phyloP scores from a whole-genome alignment of 2,113 vertebrate genomes.

The Lamprologus callipterus region DNA sequence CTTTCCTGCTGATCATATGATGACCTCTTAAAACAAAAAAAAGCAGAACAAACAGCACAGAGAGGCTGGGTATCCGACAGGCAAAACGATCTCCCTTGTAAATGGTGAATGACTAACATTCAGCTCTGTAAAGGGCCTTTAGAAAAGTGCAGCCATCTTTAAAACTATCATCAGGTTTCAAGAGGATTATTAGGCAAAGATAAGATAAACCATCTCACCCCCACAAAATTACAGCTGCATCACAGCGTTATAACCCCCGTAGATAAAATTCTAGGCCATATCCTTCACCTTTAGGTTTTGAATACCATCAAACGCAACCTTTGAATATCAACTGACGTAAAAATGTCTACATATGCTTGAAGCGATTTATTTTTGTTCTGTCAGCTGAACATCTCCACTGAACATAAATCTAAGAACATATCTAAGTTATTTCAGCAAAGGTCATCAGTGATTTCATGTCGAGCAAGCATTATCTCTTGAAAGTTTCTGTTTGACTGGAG shows the following conservation, averaged over 20 bases:
- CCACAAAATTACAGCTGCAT: not conserved
- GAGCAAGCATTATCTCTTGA: slow-evolving; percentile 26
- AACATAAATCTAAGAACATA: not conserved
- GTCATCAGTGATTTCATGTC: slow-evolving; percentile 28
- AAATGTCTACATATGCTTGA: not conserved
- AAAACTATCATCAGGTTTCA: not conserved
- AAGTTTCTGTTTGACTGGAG: slow-evolving; percentile 52
- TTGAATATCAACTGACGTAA: not conserved
- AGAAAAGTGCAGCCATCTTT: not conserved
- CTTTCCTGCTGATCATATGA: not conserved
- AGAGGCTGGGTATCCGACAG: not conserved
- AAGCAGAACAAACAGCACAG: not conserved
- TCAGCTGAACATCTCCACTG: not conserved
- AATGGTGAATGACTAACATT: not conserved
- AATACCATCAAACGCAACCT: not conserved
- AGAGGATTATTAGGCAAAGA: not conserved
- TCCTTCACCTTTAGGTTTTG: not conserved
- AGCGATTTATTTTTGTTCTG: not conserved
- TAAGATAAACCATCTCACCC: not conserved
- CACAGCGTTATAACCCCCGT: not conserved
- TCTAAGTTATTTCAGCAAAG: slow-evolving; percentile 1
- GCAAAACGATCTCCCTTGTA: not conserved
- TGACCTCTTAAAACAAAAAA: not conserved
- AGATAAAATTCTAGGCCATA: not conserved
- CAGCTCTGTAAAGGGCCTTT: not conserved